Percentiles rank a stretch among this genome's conserved stretches.
Conservation (phyloP, 1,140 invertebrate genomes). For the Holcopasites calliopsidis region DNA sequence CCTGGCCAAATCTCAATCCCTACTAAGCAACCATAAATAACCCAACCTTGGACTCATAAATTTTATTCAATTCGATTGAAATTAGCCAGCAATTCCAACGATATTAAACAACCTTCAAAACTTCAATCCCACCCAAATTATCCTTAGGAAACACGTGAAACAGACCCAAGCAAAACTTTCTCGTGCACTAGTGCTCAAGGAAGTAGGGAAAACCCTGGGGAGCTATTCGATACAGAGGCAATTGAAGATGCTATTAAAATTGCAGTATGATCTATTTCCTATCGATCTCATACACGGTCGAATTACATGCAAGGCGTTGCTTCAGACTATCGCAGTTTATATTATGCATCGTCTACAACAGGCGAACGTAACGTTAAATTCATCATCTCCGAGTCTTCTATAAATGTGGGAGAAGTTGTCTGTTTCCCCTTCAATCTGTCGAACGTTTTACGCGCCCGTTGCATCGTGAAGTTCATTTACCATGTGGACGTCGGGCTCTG, state of each 20-base stretch:
- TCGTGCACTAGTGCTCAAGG: not conserved
- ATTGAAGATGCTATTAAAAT: slow-evolving; percentile 71
- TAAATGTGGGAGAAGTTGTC: slow-evolving; percentile 24
- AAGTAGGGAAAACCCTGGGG: slow-evolving; percentile 46
- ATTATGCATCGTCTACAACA: slow-evolving; percentile 56
- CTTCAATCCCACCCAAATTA: too few species aligned
- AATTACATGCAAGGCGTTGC: slow-evolving; percentile 21
- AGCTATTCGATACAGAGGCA: slow-evolving; percentile 61
- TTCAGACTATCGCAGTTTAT: slow-evolving; percentile 55
- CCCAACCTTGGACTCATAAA: not conserved
- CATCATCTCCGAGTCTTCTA: slow-evolving; percentile 45
- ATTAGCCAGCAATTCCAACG: too few species aligned
- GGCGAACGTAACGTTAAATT: slow-evolving; percentile 57
- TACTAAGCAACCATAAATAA: too few species aligned
- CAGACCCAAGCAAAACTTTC: slow-evolving; percentile 25
- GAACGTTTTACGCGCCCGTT: slow-evolving; percentile 20
- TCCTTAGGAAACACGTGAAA: not conserved
- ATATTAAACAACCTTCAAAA: not conserved
- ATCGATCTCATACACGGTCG: slow-evolving; percentile 38
- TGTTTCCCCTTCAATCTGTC: slow-evolving; percentile 17
- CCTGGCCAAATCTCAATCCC: not conserved
- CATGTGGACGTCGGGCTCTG: slow-evolving; percentile 38
- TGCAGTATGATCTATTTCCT: slow-evolving; percentile 68
- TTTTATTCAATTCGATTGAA: not conserved
- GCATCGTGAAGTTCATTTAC: slow-evolving; percentile 48